Percentiles rank a stretch among this genome's conserved stretches.
Evolutionary conservation across 2,113 vertebrate species (phyloP).

Genomic region (Rhinopomastus cyanomelas): DNA sequence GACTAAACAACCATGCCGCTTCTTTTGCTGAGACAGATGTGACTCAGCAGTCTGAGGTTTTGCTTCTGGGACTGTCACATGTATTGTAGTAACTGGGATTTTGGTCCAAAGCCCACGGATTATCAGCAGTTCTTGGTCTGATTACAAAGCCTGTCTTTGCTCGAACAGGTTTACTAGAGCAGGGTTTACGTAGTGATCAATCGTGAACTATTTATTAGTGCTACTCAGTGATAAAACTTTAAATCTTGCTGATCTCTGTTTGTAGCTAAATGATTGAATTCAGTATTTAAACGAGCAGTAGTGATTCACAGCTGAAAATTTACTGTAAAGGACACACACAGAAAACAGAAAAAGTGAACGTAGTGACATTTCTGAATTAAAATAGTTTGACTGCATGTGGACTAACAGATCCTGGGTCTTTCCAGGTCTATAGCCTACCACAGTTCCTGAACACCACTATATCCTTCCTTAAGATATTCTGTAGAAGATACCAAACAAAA

Average conservation of each 20-base stretch:
- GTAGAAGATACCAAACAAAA: not conserved
- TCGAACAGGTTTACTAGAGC: not conserved
- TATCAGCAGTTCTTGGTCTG: not conserved
- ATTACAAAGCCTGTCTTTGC: not conserved
- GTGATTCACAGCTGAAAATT: not conserved
- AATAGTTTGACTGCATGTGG: not conserved
- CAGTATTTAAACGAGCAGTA: not conserved
- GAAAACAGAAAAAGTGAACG: not conserved
- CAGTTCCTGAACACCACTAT: not conserved
- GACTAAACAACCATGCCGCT: not conserved
- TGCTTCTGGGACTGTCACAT: not conserved
- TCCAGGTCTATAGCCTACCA: not conserved
- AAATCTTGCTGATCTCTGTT: not conserved
- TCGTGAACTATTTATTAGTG: not conserved
- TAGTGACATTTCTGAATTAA: not conserved
- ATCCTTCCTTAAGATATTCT: not conserved
- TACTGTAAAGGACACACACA: not conserved
- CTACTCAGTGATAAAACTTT: not conserved
- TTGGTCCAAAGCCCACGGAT: not conserved
- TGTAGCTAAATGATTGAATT: not conserved
- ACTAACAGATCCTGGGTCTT: not conserved
- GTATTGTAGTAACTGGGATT: not conserved
- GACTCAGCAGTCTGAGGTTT: slow-evolving; percentile 68
- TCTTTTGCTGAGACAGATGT: slow-evolving; percentile 45
- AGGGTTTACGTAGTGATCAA: not conserved